Conservation (phyloP, 2,888 invertebrate genomes). For the Aporophyla lueneburgensis region DNA sequence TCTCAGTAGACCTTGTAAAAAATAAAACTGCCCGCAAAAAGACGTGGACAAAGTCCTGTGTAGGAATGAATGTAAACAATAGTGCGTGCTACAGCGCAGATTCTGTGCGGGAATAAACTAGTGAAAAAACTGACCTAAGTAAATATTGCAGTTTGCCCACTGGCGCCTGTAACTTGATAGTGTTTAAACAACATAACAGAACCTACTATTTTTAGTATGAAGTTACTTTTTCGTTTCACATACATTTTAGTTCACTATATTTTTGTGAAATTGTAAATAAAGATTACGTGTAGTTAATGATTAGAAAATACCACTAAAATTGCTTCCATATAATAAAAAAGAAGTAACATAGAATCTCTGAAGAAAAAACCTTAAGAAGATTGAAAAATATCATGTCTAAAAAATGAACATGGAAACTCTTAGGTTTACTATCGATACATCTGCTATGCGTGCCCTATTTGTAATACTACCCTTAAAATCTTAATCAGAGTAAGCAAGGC, state of each 20-base stretch:
- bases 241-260: neutral
- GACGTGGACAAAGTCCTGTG: constrained; percentile 2
- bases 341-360: neutral
- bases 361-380: neutral
- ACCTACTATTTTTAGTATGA: constrained; percentile 61
- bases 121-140: constrained; percentile 78
- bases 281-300: neutral
- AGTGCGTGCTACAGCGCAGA: constrained; percentile 51
- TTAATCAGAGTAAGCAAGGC: constrained; percentile 63
- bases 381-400: neutral
- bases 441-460: constrained; percentile 63
- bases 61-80: constrained; percentile 41
- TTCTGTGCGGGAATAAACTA: constrained; percentile 49
- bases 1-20: neutral
- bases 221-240: constrained; percentile 43
- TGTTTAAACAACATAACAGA: constrained; percentile 68
- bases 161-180: constrained; percentile 87
- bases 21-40: constrained; percentile 1
- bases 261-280: neutral
- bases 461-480: constrained; percentile 67
- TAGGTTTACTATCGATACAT: constrained; percentile 43
- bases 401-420: neutral
- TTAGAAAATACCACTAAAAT: neutral
- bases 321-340: neutral
- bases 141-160: constrained; percentile 87